Conservation (phyloP, 1,140 invertebrate species). For the Ganaspis sp. region DNA sequence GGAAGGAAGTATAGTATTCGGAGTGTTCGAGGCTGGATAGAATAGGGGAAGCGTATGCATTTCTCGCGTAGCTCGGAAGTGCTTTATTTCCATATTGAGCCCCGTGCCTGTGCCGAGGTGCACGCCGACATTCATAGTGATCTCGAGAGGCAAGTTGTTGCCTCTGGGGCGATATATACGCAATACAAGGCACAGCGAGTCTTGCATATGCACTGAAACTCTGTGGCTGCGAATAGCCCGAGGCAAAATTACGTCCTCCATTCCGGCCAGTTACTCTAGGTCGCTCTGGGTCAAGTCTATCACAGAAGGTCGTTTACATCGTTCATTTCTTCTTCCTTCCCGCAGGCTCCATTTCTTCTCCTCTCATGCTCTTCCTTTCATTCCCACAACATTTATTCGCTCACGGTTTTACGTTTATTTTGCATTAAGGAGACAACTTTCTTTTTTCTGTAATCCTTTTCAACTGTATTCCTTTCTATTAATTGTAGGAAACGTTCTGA, state of each 20-base stretch:
- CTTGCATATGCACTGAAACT: constrained; percentile 45
- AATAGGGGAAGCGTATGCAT: constrained; percentile 57
- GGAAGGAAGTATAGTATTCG: constrained; percentile 31
- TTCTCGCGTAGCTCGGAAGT: constrained; percentile 66
- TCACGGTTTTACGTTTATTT: neutral
- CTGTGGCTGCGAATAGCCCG: constrained; percentile 45
- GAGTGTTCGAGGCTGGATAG: constrained; percentile 46
- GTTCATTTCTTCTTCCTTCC: constrained; percentile 49
- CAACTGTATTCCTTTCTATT: too few relatives aligned
- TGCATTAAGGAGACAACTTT: too few relatives aligned
- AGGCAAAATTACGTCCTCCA: constrained; percentile 59
- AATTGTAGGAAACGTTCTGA: too few relatives aligned
- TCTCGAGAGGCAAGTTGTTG: constrained; percentile 65
- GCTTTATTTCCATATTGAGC: constrained; percentile 70
- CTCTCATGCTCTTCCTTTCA: neutral
- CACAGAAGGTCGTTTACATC: constrained; percentile 58
- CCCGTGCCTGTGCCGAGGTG: constrained; percentile 35
- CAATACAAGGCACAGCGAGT: constrained; percentile 56
- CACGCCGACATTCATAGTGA: constrained; percentile 63
- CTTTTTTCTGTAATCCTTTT: too few relatives aligned
- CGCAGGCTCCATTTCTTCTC: constrained; percentile 36
- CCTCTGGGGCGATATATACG: constrained; percentile 59
- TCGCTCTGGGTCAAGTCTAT: constrained; percentile 63
- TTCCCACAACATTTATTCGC: constrained; percentile 26
- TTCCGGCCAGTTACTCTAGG: constrained; percentile 59